phyloP scores from a whole-genome alignment of 2,113 vertebrate species.

The Oncorhynchus kisutch region DNA sequence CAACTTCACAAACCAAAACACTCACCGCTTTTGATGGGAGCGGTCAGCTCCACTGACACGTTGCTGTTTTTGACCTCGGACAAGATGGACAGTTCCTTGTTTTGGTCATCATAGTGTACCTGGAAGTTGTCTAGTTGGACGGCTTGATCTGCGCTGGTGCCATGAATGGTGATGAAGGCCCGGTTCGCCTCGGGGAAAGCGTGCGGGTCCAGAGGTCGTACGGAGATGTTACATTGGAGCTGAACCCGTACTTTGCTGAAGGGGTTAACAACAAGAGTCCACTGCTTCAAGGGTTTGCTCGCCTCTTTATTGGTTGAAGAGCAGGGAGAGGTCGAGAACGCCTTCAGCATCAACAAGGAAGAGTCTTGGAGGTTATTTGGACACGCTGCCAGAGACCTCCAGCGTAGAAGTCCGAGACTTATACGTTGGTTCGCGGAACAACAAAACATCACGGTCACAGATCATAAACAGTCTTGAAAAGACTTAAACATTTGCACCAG shows the following conservation, averaged over 20 bases:
- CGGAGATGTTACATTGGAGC: constrained; percentile 78
- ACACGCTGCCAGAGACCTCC: constrained; percentile 16
- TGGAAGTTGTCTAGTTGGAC: constrained; percentile 57
- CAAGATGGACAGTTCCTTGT: constrained; percentile 72
- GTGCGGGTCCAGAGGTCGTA: constrained; percentile 80
- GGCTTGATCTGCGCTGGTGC: constrained; percentile 42
- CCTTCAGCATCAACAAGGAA: neutral
- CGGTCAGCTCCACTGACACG: constrained; percentile 76
- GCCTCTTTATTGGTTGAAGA: neutral
- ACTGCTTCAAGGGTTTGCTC: constrained; percentile 62
- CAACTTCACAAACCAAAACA: constrained; percentile 9
- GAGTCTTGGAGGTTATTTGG: neutral
- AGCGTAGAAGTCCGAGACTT: constrained; percentile 25
- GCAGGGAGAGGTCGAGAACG: constrained; percentile 38
- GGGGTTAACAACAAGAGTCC: constrained; percentile 78
- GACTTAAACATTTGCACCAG: neutral
- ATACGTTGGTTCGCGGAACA: constrained; percentile 25
- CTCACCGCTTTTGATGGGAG: constrained; percentile 86
- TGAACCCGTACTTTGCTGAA: constrained; percentile 76
- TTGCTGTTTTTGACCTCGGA: constrained; percentile 60
- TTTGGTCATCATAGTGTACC: constrained; percentile 77
- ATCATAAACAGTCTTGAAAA: neutral
- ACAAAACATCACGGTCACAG: constrained; percentile 35
- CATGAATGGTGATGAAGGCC: constrained; percentile 72
- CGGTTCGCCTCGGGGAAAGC: constrained; percentile 74